phyloP scores from a whole-genome alignment of 2,888 invertebrate species.

The Auanema sp. region DNA sequence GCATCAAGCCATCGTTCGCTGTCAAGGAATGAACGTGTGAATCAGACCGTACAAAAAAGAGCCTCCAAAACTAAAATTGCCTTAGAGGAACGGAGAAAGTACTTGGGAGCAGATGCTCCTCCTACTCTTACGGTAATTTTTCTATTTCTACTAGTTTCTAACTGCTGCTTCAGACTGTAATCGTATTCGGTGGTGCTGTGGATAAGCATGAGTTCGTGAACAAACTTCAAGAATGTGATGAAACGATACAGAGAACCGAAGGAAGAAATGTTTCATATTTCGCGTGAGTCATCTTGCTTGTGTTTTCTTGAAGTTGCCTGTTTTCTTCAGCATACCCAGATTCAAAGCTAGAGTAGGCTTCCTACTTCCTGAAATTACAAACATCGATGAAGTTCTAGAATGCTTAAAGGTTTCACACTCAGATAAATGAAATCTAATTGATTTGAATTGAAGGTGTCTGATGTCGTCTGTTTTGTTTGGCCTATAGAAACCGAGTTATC shows the following conservation, averaged over 20 bases:
- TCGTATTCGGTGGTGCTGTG: conserved; percentile 44
- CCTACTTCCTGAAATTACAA: conserved; percentile 43
- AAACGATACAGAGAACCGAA: conserved; percentile 33
- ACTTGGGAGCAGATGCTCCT: conserved; percentile 14
- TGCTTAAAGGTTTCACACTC: conserved; percentile 33
- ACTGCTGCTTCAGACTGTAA: conserved; percentile 43
- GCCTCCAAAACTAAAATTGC: conserved; percentile 22
- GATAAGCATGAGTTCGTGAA: conserved; percentile 37
- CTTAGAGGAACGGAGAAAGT: conserved; percentile 7
- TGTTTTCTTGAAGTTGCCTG: background rate
- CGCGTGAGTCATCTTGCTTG: conserved; percentile 30
- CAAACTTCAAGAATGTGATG: conserved; percentile 31
- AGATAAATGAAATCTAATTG: too few relatives aligned
- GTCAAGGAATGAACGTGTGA: conserved; percentile 38
- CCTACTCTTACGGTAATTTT: conserved; percentile 32
- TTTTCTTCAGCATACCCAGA: conserved; percentile 46
- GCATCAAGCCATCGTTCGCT: conserved; percentile 28
- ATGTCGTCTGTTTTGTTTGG: conserved; percentile 80
- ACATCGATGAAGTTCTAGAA: conserved; percentile 51
- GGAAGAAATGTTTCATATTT: conserved; percentile 40
- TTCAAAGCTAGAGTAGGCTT: conserved; percentile 55
- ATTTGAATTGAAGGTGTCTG: conserved; percentile 72
- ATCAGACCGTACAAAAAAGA: conserved; percentile 36
- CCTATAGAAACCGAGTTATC: conserved; percentile 68
- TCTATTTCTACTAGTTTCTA: background rate